Percentiles rank a stretch among this genome's conserved stretches.
Evolutionary conservation across 1,140 invertebrate genomes (phyloP).

Genomic region (Bactericera cockerelli): DNA sequence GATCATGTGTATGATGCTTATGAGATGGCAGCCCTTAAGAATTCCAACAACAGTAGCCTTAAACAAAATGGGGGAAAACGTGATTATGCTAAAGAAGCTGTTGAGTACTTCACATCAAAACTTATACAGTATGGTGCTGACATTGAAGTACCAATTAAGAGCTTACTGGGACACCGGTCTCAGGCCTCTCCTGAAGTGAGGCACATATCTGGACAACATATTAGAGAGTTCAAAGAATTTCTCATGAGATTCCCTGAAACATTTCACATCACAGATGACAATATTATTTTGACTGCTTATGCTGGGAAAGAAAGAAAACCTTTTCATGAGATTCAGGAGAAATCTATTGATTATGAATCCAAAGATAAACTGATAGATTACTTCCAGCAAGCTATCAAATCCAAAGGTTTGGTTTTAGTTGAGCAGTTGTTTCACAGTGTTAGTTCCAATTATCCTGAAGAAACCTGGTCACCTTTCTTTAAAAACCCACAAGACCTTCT

Average conservation of each 20-base stretch:
- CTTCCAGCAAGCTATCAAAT: conserved; percentile 56
- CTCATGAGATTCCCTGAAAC: conserved; percentile 66
- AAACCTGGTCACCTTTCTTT: conserved; percentile 64
- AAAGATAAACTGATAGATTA: conserved; percentile 61
- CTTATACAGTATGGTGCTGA: conserved; percentile 75
- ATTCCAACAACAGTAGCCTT: conserved; percentile 24
- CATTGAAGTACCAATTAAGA: conserved; percentile 83
- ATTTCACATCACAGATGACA: conserved; percentile 79
- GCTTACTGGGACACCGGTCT: conserved; percentile 77
- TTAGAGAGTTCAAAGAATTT: conserved; percentile 87
- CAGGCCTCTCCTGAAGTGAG: conserved; percentile 89
- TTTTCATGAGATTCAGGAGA: conserved; percentile 47
- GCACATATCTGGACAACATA: conserved; percentile 85
- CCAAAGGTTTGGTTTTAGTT: conserved; percentile 61
- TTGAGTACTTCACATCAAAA: conserved; percentile 86
- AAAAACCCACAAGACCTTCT: conserved; percentile 70
- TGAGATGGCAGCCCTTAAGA: conserved; percentile 28
- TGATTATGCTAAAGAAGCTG: conserved; percentile 81
- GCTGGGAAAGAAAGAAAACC: conserved; percentile 38
- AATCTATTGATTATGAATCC: conserved; percentile 61
- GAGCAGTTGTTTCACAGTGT: conserved; percentile 72
- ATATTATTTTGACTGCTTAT: conserved; percentile 51
- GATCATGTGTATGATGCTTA: conserved; percentile 62
- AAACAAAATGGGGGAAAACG: conserved; percentile 36
- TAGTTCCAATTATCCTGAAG: conserved; percentile 56